Conservation (phyloP, 1,140 invertebrate species). For the Dryas iulia region DNA sequence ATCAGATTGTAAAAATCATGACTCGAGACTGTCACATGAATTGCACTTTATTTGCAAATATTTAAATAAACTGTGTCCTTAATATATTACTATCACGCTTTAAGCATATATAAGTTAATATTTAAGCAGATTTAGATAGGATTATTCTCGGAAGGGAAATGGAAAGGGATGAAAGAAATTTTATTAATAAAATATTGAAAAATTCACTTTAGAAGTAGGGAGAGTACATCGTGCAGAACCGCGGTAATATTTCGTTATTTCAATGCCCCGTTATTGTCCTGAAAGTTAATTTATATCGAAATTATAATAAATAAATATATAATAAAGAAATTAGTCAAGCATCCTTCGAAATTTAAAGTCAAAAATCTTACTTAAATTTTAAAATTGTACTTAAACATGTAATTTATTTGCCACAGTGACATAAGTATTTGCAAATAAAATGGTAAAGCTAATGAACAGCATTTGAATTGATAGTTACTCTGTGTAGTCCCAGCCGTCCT, state of each 20-base stretch:
- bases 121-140: background rate
- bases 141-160: background rate
- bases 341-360: background rate
- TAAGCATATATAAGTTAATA: background rate
- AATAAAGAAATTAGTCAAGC: background rate
- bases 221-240: background rate
- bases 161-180: background rate
- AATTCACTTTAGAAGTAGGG: background rate
- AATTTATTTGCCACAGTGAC: background rate
- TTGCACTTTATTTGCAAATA: background rate
- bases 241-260: background rate
- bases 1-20: background rate
- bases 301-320: background rate
- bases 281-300: background rate
- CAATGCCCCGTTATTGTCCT: background rate
- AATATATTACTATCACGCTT: background rate
- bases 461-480: slow-evolving; percentile 84
- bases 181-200: background rate
- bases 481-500: slow-evolving; percentile 98
- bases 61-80: background rate
- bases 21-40: background rate
- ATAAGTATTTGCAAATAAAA: slow-evolving; percentile 8
- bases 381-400: background rate
- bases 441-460: background rate
- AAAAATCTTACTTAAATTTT: background rate